Base-by-base conservation (phyloP, 2,797 vertebrate genomes). In the Acanthurus leucopareius region DNA sequence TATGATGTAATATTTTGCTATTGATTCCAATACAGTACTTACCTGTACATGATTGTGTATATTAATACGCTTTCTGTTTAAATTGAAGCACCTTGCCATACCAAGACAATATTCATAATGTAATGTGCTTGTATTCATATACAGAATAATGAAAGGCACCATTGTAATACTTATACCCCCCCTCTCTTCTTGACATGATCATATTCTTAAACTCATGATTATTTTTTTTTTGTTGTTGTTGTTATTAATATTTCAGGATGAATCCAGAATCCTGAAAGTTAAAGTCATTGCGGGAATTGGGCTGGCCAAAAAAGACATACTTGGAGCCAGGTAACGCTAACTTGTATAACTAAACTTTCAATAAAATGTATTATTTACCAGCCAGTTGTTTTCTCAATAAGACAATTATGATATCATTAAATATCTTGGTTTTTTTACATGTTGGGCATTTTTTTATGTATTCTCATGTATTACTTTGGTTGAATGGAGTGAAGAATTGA, bases 301-400 rank as follows among this genome's bases (percentile, higher is more conserved):
- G 51, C 93, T 99, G 83, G 98, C 97, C 71, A 99, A 98, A 92
- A 99, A 99, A 90, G 98, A 99, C 79, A 96, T 99, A 79, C 92
- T 99, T 67, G 98, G 98, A 91, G 96, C 98, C 83, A 98, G 98
- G 98, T 35, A 35, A 35, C 32, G 1, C 32, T 99, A 92, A 95
- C 95, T 57, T 48, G 8, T 16, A 35, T 35, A 35, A 35, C 32
- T 35, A 35, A 35, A 35, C 32, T 35, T 35, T 35, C 3, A 35
- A 6, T 35, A 6, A 35, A 35, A 35, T 35, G 6, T 35, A 7
- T 35, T 35, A 35, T 35, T 35, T 35, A 35, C 6, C 32, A 35
- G 32, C 32, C 32, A 35, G 5, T 35, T 35, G 32, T 35, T 35
- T 35, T 35, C 32, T 35, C 32, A 35, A 35, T 35, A 35, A 35